Base-by-base conservation (phyloP, 2,797 vertebrate species). In the Amphiprion clarkii region DNA sequence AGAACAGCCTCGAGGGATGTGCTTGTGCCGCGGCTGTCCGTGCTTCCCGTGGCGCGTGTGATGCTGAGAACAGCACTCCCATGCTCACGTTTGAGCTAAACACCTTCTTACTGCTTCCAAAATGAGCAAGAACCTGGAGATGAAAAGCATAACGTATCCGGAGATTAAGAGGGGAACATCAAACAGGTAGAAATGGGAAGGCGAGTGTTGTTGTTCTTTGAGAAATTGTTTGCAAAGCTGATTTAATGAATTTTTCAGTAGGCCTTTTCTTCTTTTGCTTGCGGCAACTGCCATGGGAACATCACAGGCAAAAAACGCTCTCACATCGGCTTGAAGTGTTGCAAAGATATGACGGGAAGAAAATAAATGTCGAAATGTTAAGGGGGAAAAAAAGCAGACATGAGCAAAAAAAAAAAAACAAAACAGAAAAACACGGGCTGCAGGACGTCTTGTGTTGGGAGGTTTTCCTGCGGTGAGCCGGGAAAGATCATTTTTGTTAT, bases 81-180 rank as follows among this genome's bases (percentile, higher is more conserved):
- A 14, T 3, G 4, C 59, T 48, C 46, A 14, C 55, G 25, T 73
- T 6, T 61, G 53, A 48, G 67, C 57, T 73, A 14, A 63, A 5
- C 48, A 52, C 56, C 55, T 54, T 63, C 54, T 64, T 11, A n/a
- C 39, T 27, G 67, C 59, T 51, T 76, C 61, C 14, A 11, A 72
- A 82, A 84, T 82, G 60, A 79, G 67, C 51, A 58, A n/a, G 25
- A 78, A 66, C 48, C 63, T 73, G 62, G 12, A 86, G 77, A 88
- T 85, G 73, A 86, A 78, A 82, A 66, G 78, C 42, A 10, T 0
- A 42, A 63, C 58, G 74, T 40, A 62, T 13, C 55, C 49, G 56
- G 76, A 83, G 78, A 88, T 84, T 76, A 67, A 57, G 40, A 52
- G 33, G 6, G 44, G 31, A 74, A 84, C 68, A 73, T 82, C 72